Conservation (phyloP, 2,797 vertebrate genomes). For the Clarias fuscus region DNA sequence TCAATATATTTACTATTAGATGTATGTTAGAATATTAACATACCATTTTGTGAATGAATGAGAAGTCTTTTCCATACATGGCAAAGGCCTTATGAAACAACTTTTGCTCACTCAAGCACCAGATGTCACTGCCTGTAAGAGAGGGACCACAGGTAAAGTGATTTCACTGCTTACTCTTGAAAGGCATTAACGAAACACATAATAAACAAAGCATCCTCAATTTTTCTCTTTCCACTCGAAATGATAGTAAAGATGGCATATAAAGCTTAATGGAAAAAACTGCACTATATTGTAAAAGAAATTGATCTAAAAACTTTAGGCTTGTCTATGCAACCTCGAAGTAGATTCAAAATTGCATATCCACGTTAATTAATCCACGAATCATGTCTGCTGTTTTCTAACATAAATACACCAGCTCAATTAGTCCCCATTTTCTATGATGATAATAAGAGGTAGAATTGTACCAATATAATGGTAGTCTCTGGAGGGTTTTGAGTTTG, state of each 20-base stretch:
- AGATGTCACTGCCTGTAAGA: conserved; percentile 71
- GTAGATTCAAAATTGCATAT: background rate
- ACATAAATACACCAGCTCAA: background rate
- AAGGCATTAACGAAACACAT: background rate
- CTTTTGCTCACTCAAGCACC: conserved; percentile 71
- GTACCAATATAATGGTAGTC: conserved; percentile 81
- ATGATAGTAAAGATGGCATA: background rate
- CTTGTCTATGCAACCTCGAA: background rate
- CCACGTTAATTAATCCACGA: background rate
- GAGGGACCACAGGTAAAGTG: background rate
- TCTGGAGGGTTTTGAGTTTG: conserved; percentile 62
- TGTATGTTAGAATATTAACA: background rate
- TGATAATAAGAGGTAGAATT: conserved; percentile 16
- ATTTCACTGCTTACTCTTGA: background rate
- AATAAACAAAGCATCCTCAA: background rate
- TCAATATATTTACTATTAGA: background rate
- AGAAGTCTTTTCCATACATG: conserved; percentile 75
- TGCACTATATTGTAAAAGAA: background rate
- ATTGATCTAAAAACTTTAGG: background rate
- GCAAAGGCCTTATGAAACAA: conserved; percentile 68
- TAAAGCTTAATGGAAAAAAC: background rate
- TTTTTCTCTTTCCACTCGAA: background rate
- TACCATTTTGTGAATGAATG: conserved; percentile 74
- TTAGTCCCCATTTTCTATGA: background rate
- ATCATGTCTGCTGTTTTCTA: background rate